Evolutionary conservation across 1,140 invertebrate species (phyloP).

Genomic region (Saccostrea echinata): DNA sequence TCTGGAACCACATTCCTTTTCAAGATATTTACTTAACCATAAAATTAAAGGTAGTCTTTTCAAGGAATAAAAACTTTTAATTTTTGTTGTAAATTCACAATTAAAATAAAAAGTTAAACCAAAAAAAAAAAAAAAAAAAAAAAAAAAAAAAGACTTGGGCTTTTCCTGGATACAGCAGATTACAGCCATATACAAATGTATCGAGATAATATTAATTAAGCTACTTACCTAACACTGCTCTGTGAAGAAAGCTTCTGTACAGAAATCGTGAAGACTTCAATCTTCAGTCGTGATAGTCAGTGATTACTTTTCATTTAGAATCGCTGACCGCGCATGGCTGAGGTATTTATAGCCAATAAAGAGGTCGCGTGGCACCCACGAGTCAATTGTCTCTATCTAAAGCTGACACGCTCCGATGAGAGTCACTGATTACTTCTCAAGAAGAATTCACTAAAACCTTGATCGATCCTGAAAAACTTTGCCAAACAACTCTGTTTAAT

Average conservation of each 20-base stretch:
- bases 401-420: background rate
- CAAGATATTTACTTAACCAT: no score
- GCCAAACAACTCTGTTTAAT: background rate
- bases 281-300: background rate
- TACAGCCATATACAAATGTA: no score
- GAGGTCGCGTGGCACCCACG: background rate
- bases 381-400: background rate
- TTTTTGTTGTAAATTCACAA: no score
- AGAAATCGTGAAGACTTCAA: background rate
- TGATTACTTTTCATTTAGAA: constrained; percentile 3
- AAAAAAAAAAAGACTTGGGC: no score
- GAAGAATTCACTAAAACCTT: background rate
- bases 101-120: no score
- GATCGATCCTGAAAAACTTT: background rate
- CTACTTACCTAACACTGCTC: no score
- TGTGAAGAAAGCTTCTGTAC: background rate
- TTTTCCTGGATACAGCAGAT: no score
- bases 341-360: background rate
- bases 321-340: background rate
- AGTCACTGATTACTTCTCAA: constrained; percentile 18
- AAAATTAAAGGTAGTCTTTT: no score
- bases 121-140: no score
- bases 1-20: no score
- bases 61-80: no score
- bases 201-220: no score